phyloP scores from a whole-genome alignment of 2,888 invertebrate species.

The Brachypterus glaber region DNA sequence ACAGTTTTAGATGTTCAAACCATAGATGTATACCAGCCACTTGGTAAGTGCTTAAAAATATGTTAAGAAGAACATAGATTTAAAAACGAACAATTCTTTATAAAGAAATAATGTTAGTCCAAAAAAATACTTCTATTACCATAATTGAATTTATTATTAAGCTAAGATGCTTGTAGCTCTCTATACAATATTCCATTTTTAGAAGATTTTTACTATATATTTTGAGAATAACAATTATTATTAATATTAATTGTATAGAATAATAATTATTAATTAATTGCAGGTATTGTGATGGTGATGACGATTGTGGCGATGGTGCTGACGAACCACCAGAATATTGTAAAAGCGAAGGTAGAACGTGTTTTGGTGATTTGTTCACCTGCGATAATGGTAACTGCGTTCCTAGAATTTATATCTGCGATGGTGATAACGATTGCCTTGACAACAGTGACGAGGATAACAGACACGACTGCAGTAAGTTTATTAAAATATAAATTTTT shows the following conservation, averaged over 20 bases:
- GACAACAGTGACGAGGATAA: constrained; percentile 90
- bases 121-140: not conserved
- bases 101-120: too few species aligned
- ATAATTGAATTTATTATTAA: constrained; percentile 2
- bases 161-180: too few species aligned
- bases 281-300: constrained; percentile 88
- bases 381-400: constrained; percentile 97
- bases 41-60: constrained; percentile 45
- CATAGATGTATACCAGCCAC: constrained; percentile 92
- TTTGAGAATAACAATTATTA: too few species aligned
- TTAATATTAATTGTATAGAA: constrained; percentile 2
- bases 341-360: constrained; percentile 84
- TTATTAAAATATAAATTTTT: constrained; percentile 4
- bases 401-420: constrained; percentile 86
- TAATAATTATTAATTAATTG: too few species aligned
- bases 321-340: constrained; percentile 93
- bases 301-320: constrained; percentile 82
- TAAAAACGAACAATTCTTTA: not conserved
- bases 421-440: constrained; percentile 91
- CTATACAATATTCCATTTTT: too few species aligned
- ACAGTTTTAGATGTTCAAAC: constrained; percentile 87
- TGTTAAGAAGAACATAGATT: not conserved
- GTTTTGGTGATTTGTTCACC: constrained; percentile 90
- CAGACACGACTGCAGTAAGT: constrained; percentile 75
- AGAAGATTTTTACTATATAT: too few species aligned